Base-by-base conservation (phyloP, 2,797 vertebrate species). In the Toxotes lorentzi region DNA sequence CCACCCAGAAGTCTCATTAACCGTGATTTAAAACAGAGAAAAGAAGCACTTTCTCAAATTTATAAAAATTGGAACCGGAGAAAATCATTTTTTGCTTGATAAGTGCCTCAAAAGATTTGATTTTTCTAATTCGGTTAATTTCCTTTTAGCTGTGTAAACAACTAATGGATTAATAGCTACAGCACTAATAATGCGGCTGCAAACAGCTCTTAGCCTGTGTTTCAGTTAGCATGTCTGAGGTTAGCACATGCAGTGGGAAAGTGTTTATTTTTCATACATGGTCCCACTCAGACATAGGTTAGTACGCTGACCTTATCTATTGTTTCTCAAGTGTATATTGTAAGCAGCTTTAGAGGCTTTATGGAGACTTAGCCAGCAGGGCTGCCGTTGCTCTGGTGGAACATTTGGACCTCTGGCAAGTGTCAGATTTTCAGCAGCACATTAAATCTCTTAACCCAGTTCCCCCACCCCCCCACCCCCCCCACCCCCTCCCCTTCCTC, bases 401-500 rank as follows among this genome's bases (percentile, higher is more conserved):
- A 89, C 90, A 93, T 90, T 93, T 92, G 90, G 91, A 93, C 92
- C 88, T 91, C 85, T 92, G 91, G 91, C 91, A 91, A 93, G 92
- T 92, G 91, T 94, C 92, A 91, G 88, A 93, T 91, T 94, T 93
- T 93, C 90, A 91, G 90, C 91, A 86, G 90, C 86, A 91, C 89
- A 91, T 91, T 90, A 94, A 94, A 92, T 94, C 92, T 94, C 89
- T 92, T 91, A 91, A 91, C 91, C 91, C 90, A 92, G 84, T 93
- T 91, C n/a, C n/a, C n/a, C n/a, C n/a, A n/a, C n/a, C n/a, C n/a
- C n/a, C n/a, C n/a, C n/a, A n/a, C n/a, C n/a, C n/a, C n/a, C n/a
- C n/a, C n/a, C n/a, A n/a, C n/a, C n/a, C 67, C 38, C 68, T 19
- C 71, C 66, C 63, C 73, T 72, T 68, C 48, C 65, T 78, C 32